A percentile compares a stretch with the other conserved stretches of the same genome.
Conservation (phyloP, 2,113 vertebrate genomes). For the Leptobrachium leishanense region DNA sequence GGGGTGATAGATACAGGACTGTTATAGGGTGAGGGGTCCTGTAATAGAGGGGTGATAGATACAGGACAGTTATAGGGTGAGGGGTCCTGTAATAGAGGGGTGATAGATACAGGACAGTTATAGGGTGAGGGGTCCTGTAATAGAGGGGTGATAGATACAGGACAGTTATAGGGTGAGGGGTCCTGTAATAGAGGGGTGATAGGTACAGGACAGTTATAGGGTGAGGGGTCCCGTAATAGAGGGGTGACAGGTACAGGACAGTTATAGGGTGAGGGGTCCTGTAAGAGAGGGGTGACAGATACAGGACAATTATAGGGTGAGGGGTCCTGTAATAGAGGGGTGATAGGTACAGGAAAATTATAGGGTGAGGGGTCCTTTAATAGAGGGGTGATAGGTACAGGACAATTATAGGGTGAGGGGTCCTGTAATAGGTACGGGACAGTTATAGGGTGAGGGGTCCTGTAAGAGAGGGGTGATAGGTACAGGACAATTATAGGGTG, state of each 20-base stretch:
- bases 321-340: not conserved
- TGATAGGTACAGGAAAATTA: not conserved
- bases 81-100: too few species aligned
- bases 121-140: too few species aligned
- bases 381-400: slow-evolving; percentile 11
- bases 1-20: too few species aligned
- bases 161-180: too few species aligned
- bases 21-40: too few species aligned
- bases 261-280: not conserved
- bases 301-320: not conserved
- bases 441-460: not conserved
- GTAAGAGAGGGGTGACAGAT: not conserved
- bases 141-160: too few species aligned
- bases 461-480: not conserved
- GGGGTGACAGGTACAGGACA: not conserved
- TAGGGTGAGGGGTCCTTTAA: not conserved
- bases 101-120: too few species aligned
- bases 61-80: too few species aligned
- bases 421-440: not conserved
- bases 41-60: too few species aligned
- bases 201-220: slow-evolving; percentile 5
- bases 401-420: not conserved
- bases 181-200: not conserved
- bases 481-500: not conserved
- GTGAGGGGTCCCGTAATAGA: not conserved